These are phyloP conservation scores for Beroe forskalii DNA, from an alignment of 37 sponge, comb jelly and placozoan species.

Conservation along the genomic window DNA sequence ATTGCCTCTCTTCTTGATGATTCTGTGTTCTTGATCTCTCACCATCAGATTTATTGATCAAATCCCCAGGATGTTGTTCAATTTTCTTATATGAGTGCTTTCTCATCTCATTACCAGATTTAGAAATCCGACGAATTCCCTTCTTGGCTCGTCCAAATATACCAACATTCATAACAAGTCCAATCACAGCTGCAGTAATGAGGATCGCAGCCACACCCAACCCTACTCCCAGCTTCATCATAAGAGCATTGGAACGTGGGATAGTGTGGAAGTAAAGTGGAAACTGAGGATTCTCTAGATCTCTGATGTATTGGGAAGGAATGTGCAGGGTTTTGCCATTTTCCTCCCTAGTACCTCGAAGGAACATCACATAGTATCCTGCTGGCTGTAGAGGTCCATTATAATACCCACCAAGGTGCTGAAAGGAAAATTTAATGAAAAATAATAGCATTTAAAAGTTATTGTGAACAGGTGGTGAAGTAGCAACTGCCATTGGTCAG, in stretches of 20 bases:
- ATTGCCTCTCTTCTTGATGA: too few species aligned
- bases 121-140: too few species aligned
- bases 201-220: neutral
- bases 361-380: neutral
- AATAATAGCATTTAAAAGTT: too few species aligned
- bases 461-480: too few species aligned
- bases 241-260: neutral
- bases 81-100: too few species aligned
- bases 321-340: neutral
- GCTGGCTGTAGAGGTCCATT: neutral
- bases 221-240: neutral
- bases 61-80: too few species aligned
- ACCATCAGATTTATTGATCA: too few species aligned
- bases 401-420: neutral
- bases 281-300: neutral
- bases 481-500: too few species aligned
- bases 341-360: neutral
- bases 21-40: too few species aligned
- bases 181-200: neutral
- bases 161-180: neutral
- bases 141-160: neutral
- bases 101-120: too few species aligned
- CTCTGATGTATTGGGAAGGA: neutral
- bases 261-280: neutral
- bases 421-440: neutral